Percentiles rank a stretch among this genome's conserved stretches.
Evolutionary conservation across 2,888 invertebrate genomes (phyloP).

Genomic region (Theretra japonica): DNA sequence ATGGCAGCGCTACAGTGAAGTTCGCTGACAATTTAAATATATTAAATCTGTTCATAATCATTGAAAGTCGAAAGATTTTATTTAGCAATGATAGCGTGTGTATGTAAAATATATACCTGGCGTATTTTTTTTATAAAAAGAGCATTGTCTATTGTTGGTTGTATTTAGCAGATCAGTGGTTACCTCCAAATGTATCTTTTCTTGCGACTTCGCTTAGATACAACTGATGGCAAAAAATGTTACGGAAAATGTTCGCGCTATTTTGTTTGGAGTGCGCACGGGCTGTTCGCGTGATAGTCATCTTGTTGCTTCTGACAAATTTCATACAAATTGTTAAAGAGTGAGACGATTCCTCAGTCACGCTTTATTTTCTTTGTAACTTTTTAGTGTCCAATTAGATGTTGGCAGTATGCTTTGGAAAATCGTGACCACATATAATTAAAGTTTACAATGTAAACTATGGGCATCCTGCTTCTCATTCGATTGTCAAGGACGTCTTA

Average conservation of each 20-base stretch:
- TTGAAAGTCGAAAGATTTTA: no score
- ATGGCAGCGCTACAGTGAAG: no score
- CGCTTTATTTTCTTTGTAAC: constrained; percentile 35
- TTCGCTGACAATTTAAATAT: no score
- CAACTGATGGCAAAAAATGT: background rate
- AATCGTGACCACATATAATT: constrained; percentile 26
- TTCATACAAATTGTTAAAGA: constrained; percentile 27
- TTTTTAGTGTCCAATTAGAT: constrained; percentile 36
- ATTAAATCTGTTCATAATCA: no score
- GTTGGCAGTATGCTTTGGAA: constrained; percentile 14
- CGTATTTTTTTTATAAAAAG: no score
- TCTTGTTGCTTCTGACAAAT: constrained; percentile 16
- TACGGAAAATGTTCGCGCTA: background rate
- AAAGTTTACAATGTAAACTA: constrained; percentile 20
- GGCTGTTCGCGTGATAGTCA: constrained; percentile 22
- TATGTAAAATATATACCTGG: no score
- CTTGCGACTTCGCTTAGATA: background rate
- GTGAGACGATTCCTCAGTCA: constrained; percentile 32
- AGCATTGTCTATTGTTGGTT: no score
- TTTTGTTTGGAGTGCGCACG: constrained; percentile 21
- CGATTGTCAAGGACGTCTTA: constrained; percentile 2
- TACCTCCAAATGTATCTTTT: background rate
- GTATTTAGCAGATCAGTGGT: background rate
- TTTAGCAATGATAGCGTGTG: no score
- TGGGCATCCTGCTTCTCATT: background rate